Percentiles rank a stretch among this genome's conserved stretches.
Conservation (phyloP, 2,797 vertebrate species). For the Tiaroga cobitis region DNA sequence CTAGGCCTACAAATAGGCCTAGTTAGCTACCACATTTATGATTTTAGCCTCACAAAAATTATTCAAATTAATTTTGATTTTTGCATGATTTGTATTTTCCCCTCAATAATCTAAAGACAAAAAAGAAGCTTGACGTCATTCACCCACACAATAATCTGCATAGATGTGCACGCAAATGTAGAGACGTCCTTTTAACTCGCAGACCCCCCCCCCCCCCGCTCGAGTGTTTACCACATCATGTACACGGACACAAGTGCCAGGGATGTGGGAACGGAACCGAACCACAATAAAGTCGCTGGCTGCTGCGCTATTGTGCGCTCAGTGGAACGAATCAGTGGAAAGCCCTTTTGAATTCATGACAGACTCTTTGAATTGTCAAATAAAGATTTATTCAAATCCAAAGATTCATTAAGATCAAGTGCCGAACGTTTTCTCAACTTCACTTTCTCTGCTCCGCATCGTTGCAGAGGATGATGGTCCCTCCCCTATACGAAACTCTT, state of each 20-base stretch:
- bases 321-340: slow-evolving; percentile 45
- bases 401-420: slow-evolving; percentile 6
- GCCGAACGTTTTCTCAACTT: background rate
- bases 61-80: background rate
- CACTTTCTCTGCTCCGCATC: slow-evolving; percentile 26
- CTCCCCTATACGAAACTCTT: slow-evolving; percentile 77
- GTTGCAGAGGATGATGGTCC: slow-evolving; percentile 58
- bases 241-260: slow-evolving; percentile 28
- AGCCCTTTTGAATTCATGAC: background rate
- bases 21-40: background rate
- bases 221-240: slow-evolving; percentile 22
- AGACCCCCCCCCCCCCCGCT: slow-evolving; percentile 36
- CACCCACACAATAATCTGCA: background rate
- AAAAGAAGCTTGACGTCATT: background rate
- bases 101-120: background rate
- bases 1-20: too few species aligned
- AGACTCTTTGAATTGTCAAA: slow-evolving; percentile 19
- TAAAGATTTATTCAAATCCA: slow-evolving; percentile 23
- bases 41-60: background rate
- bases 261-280: slow-evolving; percentile 48
- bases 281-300: slow-evolving; percentile 24
- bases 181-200: background rate
- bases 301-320: slow-evolving; percentile 39
- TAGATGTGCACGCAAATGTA: background rate
- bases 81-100: background rate